A percentile compares a stretch with the other conserved stretches of the same genome.
Evolutionary conservation across 2,113 vertebrate genomes (phyloP).

Genomic region (Brachirus orientalis): DNA sequence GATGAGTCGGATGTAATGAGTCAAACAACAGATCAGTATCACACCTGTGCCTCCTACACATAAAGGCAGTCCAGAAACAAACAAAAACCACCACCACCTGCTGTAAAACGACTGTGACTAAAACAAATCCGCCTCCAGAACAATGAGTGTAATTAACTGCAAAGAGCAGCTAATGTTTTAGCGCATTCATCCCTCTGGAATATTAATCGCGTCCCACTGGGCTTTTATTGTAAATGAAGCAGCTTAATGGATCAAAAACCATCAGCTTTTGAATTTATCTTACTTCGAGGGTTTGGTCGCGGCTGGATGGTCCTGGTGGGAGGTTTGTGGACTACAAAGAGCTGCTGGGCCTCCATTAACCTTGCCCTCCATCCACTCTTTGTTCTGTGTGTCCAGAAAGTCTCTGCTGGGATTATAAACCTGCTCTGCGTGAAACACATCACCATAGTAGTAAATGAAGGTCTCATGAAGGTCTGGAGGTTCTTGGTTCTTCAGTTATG

Average conservation of each 20-base stretch:
- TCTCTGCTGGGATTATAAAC: neutral
- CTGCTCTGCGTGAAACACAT: neutral
- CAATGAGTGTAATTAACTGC: slow-evolving; percentile 35
- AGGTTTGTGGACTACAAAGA: neutral
- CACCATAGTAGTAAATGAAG: too few relatives aligned
- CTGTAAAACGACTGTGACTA: slow-evolving; percentile 1
- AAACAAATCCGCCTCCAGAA: slow-evolving; percentile 15
- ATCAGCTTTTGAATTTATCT: slow-evolving; percentile 12
- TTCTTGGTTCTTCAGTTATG: too few relatives aligned
- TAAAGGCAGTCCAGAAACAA: too few relatives aligned
- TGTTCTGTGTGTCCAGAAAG: too few relatives aligned
- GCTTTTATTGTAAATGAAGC: slow-evolving; percentile 31
- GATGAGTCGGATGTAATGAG: too few relatives aligned
- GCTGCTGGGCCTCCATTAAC: slow-evolving; percentile 17
- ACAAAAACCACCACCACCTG: neutral
- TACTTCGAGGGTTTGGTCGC: neutral
- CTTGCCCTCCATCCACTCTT: neutral
- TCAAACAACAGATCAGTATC: too few relatives aligned
- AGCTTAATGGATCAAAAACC: slow-evolving; percentile 26
- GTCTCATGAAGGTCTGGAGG: too few relatives aligned
- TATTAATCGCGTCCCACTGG: slow-evolving; percentile 19
- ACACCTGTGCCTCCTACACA: too few relatives aligned
- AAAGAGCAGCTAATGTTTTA: slow-evolving; percentile 24
- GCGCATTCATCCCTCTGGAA: slow-evolving; percentile 4
- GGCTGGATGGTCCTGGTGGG: slow-evolving; percentile 25